Base-by-base conservation (phyloP, 2,797 vertebrate genomes). In the Allobates femoralis region DNA sequence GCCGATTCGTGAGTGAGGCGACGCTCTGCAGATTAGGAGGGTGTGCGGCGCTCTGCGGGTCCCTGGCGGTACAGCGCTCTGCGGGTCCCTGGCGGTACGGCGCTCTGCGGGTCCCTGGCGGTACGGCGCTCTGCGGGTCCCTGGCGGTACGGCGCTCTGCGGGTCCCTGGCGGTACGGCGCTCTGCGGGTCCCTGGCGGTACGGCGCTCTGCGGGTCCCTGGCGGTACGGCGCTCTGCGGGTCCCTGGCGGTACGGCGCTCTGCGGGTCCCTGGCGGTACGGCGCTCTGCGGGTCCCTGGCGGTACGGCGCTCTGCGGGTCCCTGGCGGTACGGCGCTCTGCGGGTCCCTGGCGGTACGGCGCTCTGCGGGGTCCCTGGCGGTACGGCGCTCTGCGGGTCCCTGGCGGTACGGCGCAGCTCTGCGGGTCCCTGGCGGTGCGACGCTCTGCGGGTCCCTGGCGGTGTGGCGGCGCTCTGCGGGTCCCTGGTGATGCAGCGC, bases 1-100 rank as follows among this genome's bases (percentile, higher is more conserved):
- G 96, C 90, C 92, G 96, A 90, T 96, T 96, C 89, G 96, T 96
- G 89, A 95, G 96, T 94, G 2, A 21, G n/a, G 1, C 51, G 6
- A 10, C 11, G 26, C 53, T 23, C 2, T 34, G 19, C 11, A 7
- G 7, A 11, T 11, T 11, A 46, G 41, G 41, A 46, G n/a, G n/a
- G n/a, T n/a, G n/a, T n/a, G 41, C 41, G 7, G 11, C 11, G 41
- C 41, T 46, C 41, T 46, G 41, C 41, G 6, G 41, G 41, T 46
- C 41, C n/a, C n/a, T 46, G 4, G 6, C 11, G 41, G 41, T 19
- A 26, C 11, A 19, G 30, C 53, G 15, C 1, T 50, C 79, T 23
- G 62, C 46, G 30, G n/a, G n/a, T n/a, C n/a, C n/a, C n/a, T n/a
- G n/a, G n/a, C n/a, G 16, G 26, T 10, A 23, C 32, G 21, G 46